A percentile compares a stretch with the other conserved stretches of the same genome.
These are phyloP conservation scores for Drosophila eugracilis DNA, from an alignment of 1,140 invertebrate genomes.

Conservation along the genomic window DNA sequence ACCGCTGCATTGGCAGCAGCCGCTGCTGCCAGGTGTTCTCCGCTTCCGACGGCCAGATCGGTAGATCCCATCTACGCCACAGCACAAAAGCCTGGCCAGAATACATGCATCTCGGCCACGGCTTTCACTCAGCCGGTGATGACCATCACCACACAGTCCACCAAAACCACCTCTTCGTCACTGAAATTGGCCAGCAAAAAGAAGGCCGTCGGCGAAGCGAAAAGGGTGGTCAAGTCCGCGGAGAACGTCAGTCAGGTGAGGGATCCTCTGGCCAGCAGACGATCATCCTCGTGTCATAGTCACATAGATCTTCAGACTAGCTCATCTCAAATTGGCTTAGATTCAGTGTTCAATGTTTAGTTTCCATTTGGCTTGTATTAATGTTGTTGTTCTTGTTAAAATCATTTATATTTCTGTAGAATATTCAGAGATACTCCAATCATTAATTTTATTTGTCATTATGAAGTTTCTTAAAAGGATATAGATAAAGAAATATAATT, in stretches of 20 bases:
- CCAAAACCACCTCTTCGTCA: slow-evolving; percentile 51
- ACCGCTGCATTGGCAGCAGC: slow-evolving; percentile 67
- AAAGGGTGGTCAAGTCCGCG: slow-evolving; percentile 37
- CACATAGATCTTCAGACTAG: slow-evolving; percentile 9
- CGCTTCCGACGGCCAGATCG: slow-evolving; percentile 45
- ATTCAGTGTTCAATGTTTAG: slow-evolving; percentile 11
- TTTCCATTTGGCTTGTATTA: neutral
- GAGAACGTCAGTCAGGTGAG: slow-evolving; percentile 76
- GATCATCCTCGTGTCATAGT: slow-evolving; percentile 55
- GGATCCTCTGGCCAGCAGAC: slow-evolving; percentile 34
- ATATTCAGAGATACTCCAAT: too few relatives aligned
- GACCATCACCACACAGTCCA: slow-evolving; percentile 64
- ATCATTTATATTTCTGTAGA: too few relatives aligned
- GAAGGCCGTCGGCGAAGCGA: slow-evolving; percentile 9
- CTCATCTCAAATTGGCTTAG: neutral
- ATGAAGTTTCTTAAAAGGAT: neutral
- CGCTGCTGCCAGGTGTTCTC: slow-evolving; percentile 44
- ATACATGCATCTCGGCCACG: slow-evolving; percentile 62
- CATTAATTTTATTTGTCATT: too few relatives aligned
- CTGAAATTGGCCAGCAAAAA: slow-evolving; percentile 16
- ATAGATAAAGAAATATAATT: too few relatives aligned
- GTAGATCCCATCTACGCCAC: slow-evolving; percentile 79
- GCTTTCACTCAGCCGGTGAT: slow-evolving; percentile 75
- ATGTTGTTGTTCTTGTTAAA: neutral
- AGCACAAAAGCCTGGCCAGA: slow-evolving; percentile 78